These are phyloP conservation scores for Sprattus sprattus DNA, from an alignment of 2,113 vertebrate species.

Conservation along the genomic window DNA sequence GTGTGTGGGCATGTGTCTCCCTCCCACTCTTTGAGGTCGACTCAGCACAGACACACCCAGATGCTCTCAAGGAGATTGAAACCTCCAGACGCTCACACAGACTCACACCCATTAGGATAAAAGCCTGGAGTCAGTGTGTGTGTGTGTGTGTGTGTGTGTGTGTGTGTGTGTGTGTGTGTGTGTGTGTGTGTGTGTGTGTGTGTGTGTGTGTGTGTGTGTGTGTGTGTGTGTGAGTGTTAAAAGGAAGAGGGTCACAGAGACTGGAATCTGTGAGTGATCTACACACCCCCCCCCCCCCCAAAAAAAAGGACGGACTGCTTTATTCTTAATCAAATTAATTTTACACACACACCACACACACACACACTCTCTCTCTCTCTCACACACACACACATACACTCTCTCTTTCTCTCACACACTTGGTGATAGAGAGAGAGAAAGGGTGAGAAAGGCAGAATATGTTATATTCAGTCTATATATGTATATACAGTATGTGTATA, in stretches of 20 bases:
- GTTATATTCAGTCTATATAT: too few relatives aligned
- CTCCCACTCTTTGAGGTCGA: conserved; percentile 17
- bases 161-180: not conserved
- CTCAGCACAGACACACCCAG: conserved; percentile 56
- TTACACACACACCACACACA: not conserved
- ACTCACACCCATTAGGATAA: conserved; percentile 68
- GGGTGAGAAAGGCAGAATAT: too few relatives aligned
- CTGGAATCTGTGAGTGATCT: not conserved
- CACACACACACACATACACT: too few relatives aligned
- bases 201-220: not conserved
- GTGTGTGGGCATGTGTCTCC: not conserved
- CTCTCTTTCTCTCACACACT: too few relatives aligned
- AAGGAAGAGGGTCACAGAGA: not conserved
- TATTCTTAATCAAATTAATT: not conserved
- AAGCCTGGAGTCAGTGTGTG: conserved; percentile 56
- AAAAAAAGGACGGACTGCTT: too few relatives aligned
- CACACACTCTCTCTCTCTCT: too few relatives aligned
- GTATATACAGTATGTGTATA: too few relatives aligned
- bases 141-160: not conserved
- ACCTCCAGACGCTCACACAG: conserved; percentile 44
- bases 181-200: not conserved
- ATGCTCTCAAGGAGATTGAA: conserved; percentile 62
- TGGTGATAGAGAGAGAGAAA: too few relatives aligned
- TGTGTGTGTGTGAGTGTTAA: not conserved
- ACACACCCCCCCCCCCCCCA: not conserved